A percentile compares a stretch with the other conserved stretches of the same genome.
Evolutionary conservation across 2,113 vertebrate genomes (phyloP).

Genomic region (Gymnocephalus cernua): DNA sequence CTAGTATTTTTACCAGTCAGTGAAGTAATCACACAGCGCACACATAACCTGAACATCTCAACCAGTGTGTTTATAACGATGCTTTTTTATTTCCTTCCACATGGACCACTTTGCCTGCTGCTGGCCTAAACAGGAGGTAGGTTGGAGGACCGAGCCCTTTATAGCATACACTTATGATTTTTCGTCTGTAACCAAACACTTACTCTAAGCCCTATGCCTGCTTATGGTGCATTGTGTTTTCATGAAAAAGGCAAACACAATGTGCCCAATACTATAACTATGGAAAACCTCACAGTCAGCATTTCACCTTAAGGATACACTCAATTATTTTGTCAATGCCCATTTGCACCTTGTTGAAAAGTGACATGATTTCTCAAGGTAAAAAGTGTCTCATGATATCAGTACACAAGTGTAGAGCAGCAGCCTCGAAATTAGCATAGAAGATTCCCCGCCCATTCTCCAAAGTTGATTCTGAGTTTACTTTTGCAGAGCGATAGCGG

Average conservation of each 20-base stretch:
- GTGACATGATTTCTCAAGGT: no score
- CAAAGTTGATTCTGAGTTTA: no score
- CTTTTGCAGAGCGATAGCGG: no score
- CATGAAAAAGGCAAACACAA: neutral
- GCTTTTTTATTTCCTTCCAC: neutral
- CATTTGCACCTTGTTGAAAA: no score
- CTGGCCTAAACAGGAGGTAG: conserved; percentile 73
- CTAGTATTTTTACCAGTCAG: neutral
- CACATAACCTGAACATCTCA: neutral
- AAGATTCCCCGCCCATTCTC: no score
- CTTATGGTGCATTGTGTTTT: neutral
- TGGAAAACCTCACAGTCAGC: neutral
- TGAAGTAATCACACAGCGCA: neutral
- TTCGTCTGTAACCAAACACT: neutral
- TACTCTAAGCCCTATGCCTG: no score
- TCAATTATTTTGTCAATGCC: no score
- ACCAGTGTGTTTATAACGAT: neutral
- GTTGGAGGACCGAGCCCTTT: conserved; percentile 6
- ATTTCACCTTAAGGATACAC: neutral
- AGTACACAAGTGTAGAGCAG: no score
- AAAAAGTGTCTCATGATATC: no score
- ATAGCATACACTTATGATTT: neutral
- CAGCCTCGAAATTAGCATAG: no score
- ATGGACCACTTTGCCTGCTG: conserved; percentile 31
- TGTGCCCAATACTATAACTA: neutral